Evolutionary conservation across 2,797 vertebrate species (phyloP).

Genomic region (Eupleurogrammus muticus): DNA sequence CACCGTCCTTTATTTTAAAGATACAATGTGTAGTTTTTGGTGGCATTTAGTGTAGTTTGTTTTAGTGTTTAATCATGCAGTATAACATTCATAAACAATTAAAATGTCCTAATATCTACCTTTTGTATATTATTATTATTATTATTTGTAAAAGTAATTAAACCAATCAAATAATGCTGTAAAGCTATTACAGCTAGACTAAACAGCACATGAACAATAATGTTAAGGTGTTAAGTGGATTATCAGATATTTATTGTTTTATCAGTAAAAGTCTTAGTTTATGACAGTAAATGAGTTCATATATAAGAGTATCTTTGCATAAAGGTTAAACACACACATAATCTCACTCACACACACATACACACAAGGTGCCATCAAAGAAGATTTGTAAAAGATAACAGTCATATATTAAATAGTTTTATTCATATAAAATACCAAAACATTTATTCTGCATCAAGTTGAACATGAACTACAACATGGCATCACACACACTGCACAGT

Average conservation of each 20-base stretch:
- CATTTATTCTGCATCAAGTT: slow-evolving; percentile 52
- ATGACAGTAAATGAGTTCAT: too few species aligned
- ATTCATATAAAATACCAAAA: slow-evolving; percentile 82
- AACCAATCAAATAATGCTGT: neutral
- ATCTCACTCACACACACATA: neutral
- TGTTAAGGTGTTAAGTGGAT: neutral
- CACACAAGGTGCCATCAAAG: slow-evolving; percentile 2
- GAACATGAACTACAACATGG: slow-evolving; percentile 19
- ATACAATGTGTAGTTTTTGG: too few species aligned
- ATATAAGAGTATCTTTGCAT: too few species aligned
- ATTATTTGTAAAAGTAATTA: too few species aligned
- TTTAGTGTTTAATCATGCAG: too few species aligned
- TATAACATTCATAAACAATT: neutral
- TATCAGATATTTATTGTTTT: too few species aligned
- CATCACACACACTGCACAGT: slow-evolving; percentile 45
- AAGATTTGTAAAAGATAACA: slow-evolving; percentile 32
- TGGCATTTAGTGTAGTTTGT: too few species aligned
- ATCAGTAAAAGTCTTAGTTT: too few species aligned
- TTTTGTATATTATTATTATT: neutral
- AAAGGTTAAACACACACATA: too few species aligned
- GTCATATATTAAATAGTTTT: slow-evolving; percentile 83
- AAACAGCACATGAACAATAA: too few species aligned
- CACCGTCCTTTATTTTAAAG: too few species aligned
- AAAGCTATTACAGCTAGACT: too few species aligned
- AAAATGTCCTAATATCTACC: neutral